Evolutionary conservation across 2,888 invertebrate genomes (phyloP).

Genomic region (Ischnus inquisitorius): DNA sequence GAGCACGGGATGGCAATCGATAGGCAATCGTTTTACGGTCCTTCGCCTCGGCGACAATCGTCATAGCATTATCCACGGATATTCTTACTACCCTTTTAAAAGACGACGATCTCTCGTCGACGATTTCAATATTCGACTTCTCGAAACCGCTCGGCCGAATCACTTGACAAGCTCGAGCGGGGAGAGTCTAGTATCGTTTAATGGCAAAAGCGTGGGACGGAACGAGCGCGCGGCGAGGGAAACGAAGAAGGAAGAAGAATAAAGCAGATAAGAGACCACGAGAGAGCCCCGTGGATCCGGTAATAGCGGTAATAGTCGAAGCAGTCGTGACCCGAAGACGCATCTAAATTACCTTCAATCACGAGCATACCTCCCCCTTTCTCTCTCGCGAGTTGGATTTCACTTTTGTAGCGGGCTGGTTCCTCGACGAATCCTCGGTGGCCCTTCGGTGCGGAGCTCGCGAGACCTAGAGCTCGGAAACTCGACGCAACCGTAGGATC

Average conservation of each 20-base stretch:
- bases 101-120: constrained; percentile 23
- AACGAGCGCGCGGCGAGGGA: constrained; percentile 32
- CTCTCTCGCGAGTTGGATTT: constrained; percentile 58
- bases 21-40: constrained; percentile 50
- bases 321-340: constrained; percentile 80
- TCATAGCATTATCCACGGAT: constrained; percentile 29
- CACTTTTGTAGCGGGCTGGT: constrained; percentile 74
- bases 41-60: constrained; percentile 56
- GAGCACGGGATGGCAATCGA: constrained; percentile 38
- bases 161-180: constrained; percentile 34
- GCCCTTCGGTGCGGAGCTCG: constrained; percentile 1
- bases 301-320: constrained; percentile 80
- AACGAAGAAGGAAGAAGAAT: constrained; percentile 28
- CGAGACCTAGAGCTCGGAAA: constrained; percentile 13
- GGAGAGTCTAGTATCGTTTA: constrained; percentile 67
- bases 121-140: constrained; percentile 52
- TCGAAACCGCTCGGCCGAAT: constrained; percentile 45
- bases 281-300: constrained; percentile 73
- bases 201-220: constrained; percentile 76
- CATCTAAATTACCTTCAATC: constrained; percentile 80
- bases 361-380: constrained; percentile 49
- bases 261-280: constrained; percentile 30
- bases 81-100: constrained; percentile 16
- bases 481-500: constrained; percentile 15
- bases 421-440: constrained; percentile 28